Base-by-base conservation (phyloP, 92 coral and sea anemone genomes). In the Zoanthus solanderi region DNA sequence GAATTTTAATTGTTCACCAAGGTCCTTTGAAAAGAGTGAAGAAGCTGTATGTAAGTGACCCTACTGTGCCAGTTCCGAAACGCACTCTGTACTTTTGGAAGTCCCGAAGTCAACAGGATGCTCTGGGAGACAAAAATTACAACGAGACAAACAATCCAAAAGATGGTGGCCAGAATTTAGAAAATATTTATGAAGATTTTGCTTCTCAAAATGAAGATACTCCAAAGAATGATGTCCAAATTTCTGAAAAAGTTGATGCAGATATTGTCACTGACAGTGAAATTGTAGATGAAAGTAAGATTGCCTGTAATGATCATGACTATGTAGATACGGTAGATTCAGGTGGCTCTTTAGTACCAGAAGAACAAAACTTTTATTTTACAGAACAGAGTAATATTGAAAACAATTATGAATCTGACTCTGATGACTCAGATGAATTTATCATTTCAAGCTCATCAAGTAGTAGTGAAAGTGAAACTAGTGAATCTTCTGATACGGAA, bases 1-100 rank as follows among this genome's bases (percentile, higher is more conserved):
- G 68, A 61, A 23, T 61, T 61, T 29, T 61, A 23, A 61, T 61
- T 34, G 48, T 16, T 61, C 60, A 71, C 52, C 32, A 44, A 65
- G 90, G 90, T 87, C 85, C 90, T 65, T 61, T 87, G 78, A 87
- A 87, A 78, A 78, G 86, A 78, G 90, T 87, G 29, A 87, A 87
- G 71, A 87, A 87, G 12, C 65, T 87, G 9, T 87, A 87, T 71
- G 30, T 87, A 34, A 47, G 12, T 75, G 85, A 87, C 73, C 90
- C 85, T 15, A 87, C 34, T 78, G 30, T 65, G 68, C 78, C 90
- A 77, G 90, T 77, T 32, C 85, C 85, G 3, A 87, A 53, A 53
- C 85, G 85, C 32, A 71, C 90, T 6, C 65, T 87, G 63, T 65
- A 44, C 28, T 87, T 44, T n/a, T 87, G 90, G 85, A 78, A 60